Evolutionary conservation across 2,113 vertebrate genomes (phyloP).

Genomic region (Emydocephalus ijimae): DNA sequence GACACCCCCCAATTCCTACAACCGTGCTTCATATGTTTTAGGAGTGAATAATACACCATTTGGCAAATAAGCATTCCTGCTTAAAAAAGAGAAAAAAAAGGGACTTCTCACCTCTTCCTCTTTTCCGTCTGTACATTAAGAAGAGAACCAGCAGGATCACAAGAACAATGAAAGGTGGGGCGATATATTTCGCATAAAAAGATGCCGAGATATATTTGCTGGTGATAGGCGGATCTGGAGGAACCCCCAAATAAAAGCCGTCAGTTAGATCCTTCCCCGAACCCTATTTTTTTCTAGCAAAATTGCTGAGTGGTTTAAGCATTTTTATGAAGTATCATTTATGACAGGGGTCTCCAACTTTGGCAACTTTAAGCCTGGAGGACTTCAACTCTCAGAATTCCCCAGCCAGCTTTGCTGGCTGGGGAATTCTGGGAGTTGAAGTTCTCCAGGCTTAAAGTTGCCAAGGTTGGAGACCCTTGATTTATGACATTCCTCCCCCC

Average conservation of each 20-base stretch:
- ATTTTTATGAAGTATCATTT: not conserved
- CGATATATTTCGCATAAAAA: not conserved
- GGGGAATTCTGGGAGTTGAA: too few relatives aligned
- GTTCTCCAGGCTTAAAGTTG: too few relatives aligned
- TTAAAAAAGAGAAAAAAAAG: not conserved
- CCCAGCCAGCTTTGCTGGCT: too few relatives aligned
- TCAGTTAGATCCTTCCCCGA: too few relatives aligned
- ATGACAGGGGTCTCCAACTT: not conserved
- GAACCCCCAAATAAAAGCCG: not conserved
- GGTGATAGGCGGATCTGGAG: not conserved
- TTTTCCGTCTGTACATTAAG: conserved; percentile 18
- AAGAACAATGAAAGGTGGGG: not conserved
- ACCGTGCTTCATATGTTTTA: not conserved
- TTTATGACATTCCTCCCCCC: not conserved
- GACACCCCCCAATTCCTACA: too few relatives aligned
- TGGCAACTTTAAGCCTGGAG: too few relatives aligned
- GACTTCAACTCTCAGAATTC: too few relatives aligned
- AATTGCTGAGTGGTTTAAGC: not conserved
- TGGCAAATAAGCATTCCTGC: not conserved
- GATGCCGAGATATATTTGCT: not conserved
- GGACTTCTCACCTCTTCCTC: not conserved
- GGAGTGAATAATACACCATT: not conserved
- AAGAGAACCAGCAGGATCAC: not conserved
- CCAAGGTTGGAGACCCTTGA: too few relatives aligned
- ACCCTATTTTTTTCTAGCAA: too few relatives aligned